Percentiles rank a stretch among this genome's conserved stretches.
phyloP scores from a whole-genome alignment of 2,888 invertebrate species.

The Hemaris fuciformis region DNA sequence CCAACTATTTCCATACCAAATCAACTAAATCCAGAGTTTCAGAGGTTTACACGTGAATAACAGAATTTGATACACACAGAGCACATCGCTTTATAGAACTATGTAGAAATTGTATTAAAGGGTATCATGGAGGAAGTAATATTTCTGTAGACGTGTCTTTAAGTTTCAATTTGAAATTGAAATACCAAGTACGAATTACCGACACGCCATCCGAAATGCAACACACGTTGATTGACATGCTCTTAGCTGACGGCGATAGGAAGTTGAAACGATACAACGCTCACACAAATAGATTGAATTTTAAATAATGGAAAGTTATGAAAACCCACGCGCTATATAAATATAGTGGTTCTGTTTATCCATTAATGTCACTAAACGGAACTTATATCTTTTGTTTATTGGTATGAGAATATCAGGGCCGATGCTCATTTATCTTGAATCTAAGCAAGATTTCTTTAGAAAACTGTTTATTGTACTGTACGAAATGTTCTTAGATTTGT shows the following conservation, averaged over 20 bases:
- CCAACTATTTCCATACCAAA: too few relatives aligned
- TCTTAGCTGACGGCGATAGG: background rate
- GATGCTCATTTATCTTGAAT: background rate
- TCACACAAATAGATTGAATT: background rate
- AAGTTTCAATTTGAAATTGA: background rate
- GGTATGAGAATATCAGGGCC: background rate
- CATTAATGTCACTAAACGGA: conserved; percentile 6
- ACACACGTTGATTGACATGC: conserved; percentile 5
- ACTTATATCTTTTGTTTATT: conserved; percentile 2
- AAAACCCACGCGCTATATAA: background rate
- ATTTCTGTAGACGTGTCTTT: background rate
- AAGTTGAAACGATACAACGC: background rate
- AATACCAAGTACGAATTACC: background rate
- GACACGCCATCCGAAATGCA: background rate
- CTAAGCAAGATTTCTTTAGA: background rate
- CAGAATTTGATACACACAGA: too few relatives aligned
- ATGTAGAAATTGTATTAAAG: background rate
- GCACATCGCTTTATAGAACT: background rate
- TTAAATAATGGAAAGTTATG: background rate
- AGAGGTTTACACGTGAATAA: too few relatives aligned
- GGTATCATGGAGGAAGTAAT: background rate
- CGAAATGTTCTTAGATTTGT: too few relatives aligned
- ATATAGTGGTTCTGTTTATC: background rate
- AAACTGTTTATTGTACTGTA: too few relatives aligned
- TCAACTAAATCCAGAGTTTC: too few relatives aligned